Evolutionary conservation across 2,113 vertebrate genomes (phyloP).

Genomic region (Mustelus asterias): DNA sequence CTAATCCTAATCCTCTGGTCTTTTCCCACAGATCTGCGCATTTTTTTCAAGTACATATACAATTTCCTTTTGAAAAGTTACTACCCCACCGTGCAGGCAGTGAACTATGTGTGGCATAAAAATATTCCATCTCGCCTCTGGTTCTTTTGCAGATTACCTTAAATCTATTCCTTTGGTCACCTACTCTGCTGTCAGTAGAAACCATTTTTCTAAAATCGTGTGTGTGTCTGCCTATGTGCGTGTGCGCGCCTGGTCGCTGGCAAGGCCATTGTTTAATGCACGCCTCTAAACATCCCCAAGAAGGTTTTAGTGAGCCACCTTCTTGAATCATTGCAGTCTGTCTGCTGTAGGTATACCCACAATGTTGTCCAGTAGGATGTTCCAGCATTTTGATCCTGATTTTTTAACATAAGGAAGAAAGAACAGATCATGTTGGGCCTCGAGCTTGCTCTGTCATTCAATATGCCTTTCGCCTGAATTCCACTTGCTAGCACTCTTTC

Average conservation of each 20-base stretch:
- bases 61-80: not conserved
- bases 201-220: not conserved
- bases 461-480: not conserved
- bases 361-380: not conserved
- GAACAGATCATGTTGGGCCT: not conserved
- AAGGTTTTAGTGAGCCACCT: not conserved
- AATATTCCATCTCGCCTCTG: not conserved
- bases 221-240: too few relatives aligned
- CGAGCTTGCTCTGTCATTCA: not conserved
- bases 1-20: not conserved
- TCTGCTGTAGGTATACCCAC: not conserved
- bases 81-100: not conserved
- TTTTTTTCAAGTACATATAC: not conserved
- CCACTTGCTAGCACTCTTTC: not conserved
- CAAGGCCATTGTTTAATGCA: not conserved
- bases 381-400: not conserved
- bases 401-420: not conserved
- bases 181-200: not conserved
- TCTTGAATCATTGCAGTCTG: not conserved
- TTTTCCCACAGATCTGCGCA: not conserved
- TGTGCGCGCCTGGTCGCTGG: not conserved
- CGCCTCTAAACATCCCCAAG: not conserved
- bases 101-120: not conserved
- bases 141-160: not conserved
- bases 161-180: not conserved